These are phyloP conservation scores for Drosophila tsacasi DNA, from an alignment of 1,140 invertebrate species.

Conservation along the genomic window DNA sequence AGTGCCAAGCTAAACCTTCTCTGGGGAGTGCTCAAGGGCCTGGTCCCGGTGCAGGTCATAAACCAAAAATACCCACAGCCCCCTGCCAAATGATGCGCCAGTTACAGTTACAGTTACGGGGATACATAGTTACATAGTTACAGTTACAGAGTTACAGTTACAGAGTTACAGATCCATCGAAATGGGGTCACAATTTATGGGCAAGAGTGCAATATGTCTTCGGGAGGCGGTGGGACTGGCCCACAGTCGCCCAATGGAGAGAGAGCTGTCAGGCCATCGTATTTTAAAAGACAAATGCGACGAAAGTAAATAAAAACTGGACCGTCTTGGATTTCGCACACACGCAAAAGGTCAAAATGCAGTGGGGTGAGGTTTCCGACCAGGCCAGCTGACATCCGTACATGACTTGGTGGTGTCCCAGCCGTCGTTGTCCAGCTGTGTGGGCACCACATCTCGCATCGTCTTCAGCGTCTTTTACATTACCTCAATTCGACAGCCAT, in stretches of 20 bases:
- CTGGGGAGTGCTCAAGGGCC: constrained; percentile 64
- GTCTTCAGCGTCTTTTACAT: constrained; percentile 62
- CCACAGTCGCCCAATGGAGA: constrained; percentile 52
- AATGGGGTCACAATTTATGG: constrained; percentile 64
- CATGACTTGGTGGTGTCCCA: constrained; percentile 39
- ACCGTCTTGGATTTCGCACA: constrained; percentile 60
- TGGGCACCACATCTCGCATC: constrained; percentile 47
- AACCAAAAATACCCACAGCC: constrained; percentile 54
- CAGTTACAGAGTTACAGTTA: constrained; percentile 12
- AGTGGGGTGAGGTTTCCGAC: neutral
- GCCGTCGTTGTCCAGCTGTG: constrained; percentile 39
- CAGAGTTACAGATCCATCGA: constrained; percentile 45
- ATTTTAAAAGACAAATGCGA: constrained; percentile 70
- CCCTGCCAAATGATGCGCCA: constrained; percentile 52
- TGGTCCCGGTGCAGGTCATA: constrained; percentile 49
- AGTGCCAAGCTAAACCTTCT: constrained; percentile 15
- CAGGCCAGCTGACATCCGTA: constrained; percentile 37
- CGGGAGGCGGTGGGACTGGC: constrained; percentile 8
- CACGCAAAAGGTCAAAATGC: constrained; percentile 48
- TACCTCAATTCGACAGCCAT: constrained; percentile 81
- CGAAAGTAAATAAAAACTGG: constrained; percentile 79
- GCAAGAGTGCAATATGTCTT: constrained; percentile 72
- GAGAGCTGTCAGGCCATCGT: constrained; percentile 67
- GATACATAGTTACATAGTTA: constrained; percentile 26
- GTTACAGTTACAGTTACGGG: constrained; percentile 58